Conservation (phyloP, 2,888 invertebrate species). For the Clistopyga incitator region DNA sequence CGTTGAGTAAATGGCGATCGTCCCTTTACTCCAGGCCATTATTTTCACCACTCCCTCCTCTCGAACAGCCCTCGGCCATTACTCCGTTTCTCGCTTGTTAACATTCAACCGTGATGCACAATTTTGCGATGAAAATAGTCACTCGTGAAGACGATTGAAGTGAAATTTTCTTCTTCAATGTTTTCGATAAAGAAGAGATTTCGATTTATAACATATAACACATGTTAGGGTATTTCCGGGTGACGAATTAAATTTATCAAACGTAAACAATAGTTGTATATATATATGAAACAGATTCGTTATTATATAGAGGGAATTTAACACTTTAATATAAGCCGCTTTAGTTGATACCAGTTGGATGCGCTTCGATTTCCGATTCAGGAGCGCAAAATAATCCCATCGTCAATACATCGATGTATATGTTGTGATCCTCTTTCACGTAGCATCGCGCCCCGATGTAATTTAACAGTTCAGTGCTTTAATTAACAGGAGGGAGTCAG, state of each 20-base stretch:
- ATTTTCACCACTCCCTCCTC: constrained; percentile 10
- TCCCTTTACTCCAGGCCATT: background rate
- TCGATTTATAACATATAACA: too few species aligned
- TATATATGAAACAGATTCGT: too few species aligned
- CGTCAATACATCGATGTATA: constrained; percentile 26
- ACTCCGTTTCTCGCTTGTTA: background rate
- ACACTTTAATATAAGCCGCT: constrained; percentile 39
- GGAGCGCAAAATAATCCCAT: constrained; percentile 30
- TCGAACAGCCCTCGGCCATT: background rate
- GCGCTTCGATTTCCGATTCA: constrained; percentile 40
- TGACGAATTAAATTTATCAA: too few species aligned
- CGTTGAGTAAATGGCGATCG: background rate
- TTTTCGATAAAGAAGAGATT: background rate
- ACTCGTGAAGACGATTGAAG: background rate
- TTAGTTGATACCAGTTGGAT: background rate
- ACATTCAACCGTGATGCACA: background rate
- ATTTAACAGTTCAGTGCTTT: background rate
- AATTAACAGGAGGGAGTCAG: background rate
- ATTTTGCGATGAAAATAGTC: background rate
- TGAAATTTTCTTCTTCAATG: background rate
- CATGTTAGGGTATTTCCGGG: too few species aligned
- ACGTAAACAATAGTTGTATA: too few species aligned
- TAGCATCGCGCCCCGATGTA: background rate
- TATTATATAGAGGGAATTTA: background rate
- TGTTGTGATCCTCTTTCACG: constrained; percentile 29